Percentiles rank a stretch among this genome's conserved stretches.
These are phyloP conservation scores for Myopa tessellatipennis DNA, from an alignment of 2,888 invertebrate species.

Conservation along the genomic window DNA sequence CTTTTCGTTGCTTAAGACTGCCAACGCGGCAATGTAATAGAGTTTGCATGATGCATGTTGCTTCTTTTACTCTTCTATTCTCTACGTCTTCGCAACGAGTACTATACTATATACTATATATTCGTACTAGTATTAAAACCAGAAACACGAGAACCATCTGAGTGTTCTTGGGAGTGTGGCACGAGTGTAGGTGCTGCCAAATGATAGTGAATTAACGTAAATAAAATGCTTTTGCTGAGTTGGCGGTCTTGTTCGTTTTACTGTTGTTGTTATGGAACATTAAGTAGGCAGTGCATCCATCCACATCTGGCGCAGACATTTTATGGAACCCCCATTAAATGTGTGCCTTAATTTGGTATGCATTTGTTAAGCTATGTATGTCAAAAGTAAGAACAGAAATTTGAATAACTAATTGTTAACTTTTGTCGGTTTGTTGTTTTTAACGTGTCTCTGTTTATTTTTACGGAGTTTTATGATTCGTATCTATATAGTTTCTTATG, in stretches of 20 bases:
- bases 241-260: slow-evolving; percentile 9
- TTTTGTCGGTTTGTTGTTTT: background rate
- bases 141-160: background rate
- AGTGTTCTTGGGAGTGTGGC: background rate
- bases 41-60: background rate
- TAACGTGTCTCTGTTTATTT: background rate
- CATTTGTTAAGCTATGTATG: slow-evolving; percentile 23
- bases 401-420: slow-evolving; percentile 25
- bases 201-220: slow-evolving; percentile 27
- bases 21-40: background rate
- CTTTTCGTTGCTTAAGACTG: background rate
- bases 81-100: too few species aligned
- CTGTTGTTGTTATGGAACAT: slow-evolving; percentile 11
- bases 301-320: background rate
- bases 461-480: background rate
- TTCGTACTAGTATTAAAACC: too few species aligned
- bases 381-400: slow-evolving; percentile 26
- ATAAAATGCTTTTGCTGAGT: slow-evolving; percentile 12
- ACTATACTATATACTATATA: too few species aligned
- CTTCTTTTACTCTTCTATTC: background rate
- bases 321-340: slow-evolving; percentile 13
- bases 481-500: too few species aligned
- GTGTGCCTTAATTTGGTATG: slow-evolving; percentile 27
- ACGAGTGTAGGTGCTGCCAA: slow-evolving; percentile 28
- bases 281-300: background rate